Evolutionary conservation across 2,797 vertebrate species (phyloP).

Genomic region (Eospalax fontanierii): DNA sequence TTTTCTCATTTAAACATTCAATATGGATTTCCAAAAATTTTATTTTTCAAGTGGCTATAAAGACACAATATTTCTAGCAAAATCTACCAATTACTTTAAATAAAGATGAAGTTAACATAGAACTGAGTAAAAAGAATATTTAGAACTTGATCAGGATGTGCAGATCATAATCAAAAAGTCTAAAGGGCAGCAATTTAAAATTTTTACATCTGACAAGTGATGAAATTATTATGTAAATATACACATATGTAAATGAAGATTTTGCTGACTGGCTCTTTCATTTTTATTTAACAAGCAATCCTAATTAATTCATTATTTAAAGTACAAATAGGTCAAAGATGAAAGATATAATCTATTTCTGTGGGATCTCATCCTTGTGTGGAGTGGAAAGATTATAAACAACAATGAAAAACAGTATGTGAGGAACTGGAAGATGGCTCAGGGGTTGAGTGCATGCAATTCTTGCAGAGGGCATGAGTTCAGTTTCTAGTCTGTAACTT

Average conservation of each 20-base stretch:
- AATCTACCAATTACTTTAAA: constrained; percentile 49
- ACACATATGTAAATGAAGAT: not conserved
- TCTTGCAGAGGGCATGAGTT: not conserved
- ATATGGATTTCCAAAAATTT: not conserved
- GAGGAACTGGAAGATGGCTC: no score
- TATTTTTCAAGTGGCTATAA: not conserved
- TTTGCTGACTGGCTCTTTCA: not conserved
- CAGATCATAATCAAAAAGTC: not conserved
- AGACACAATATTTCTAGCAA: not conserved
- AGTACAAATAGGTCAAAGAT: not conserved
- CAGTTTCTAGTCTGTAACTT: not conserved
- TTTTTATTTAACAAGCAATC: not conserved
- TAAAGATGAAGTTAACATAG: constrained; percentile 5
- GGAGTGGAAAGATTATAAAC: no score
- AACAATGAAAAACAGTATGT: no score
- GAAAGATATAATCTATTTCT: not conserved
- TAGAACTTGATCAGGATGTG: not conserved
- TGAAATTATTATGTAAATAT: not conserved
- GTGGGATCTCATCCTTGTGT: not conserved
- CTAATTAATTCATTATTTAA: not conserved
- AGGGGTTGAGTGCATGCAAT: not conserved
- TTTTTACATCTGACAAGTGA: not conserved
- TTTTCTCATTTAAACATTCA: not conserved
- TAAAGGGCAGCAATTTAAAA: not conserved
- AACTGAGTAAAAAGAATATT: not conserved